phyloP scores from a whole-genome alignment of 2,888 invertebrate species.

The Iphiclides podalirius region DNA sequence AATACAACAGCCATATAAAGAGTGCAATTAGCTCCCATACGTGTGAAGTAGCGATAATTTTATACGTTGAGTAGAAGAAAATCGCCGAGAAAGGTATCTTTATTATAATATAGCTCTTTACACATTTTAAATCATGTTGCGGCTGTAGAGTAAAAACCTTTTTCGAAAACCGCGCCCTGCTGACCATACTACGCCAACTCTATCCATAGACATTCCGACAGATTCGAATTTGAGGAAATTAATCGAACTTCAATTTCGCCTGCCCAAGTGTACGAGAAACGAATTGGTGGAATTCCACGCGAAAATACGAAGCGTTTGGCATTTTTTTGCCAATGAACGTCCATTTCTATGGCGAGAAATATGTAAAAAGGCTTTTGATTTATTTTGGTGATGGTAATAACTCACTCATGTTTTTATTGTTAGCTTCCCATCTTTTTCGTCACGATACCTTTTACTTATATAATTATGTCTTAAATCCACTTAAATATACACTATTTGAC shows the following conservation, averaged over 20 bases:
- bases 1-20: slow-evolving; percentile 20
- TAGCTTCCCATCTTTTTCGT: too few relatives aligned
- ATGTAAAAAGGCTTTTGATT: too few relatives aligned
- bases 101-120: too few relatives aligned
- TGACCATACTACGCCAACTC: too few relatives aligned
- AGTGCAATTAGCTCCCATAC: slow-evolving; percentile 14
- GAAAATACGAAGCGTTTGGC: slow-evolving; percentile 7
- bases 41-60: slow-evolving; percentile 20
- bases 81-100: neutral
- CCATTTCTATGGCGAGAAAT: slow-evolving; percentile 1
- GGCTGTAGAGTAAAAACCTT: too few relatives aligned
- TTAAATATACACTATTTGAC: neutral
- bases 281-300: slow-evolving; percentile 7
- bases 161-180: too few relatives aligned
- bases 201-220: too few relatives aligned
- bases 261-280: neutral
- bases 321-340: neutral
- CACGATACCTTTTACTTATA: too few relatives aligned
- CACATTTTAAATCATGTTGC: too few relatives aligned
- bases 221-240: slow-evolving; percentile 1
- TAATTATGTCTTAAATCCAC: too few relatives aligned
- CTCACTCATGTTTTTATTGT: too few relatives aligned
- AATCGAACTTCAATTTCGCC: slow-evolving; percentile 12
- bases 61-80: slow-evolving; percentile 11
- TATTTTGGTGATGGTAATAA: too few relatives aligned